A percentile compares a stretch with the other conserved stretches of the same genome.
phyloP scores from a whole-genome alignment of 2,888 invertebrate species.

The Metopia argyrocephala region DNA sequence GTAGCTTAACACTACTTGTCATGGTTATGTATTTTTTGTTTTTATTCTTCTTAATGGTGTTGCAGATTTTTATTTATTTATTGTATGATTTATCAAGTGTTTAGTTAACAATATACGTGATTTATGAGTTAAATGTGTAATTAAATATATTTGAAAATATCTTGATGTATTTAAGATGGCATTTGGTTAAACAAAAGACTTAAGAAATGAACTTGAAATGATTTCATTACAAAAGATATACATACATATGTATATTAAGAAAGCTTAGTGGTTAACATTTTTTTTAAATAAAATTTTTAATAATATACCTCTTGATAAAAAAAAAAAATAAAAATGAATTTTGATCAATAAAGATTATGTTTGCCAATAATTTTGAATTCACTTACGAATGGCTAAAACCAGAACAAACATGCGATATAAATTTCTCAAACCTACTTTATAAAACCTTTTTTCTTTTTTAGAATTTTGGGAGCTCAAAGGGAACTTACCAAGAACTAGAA shows the following conservation, averaged over 20 bases:
- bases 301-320: too few relatives aligned
- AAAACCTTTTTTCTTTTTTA: too few relatives aligned
- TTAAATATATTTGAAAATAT: slow-evolving; percentile 28
- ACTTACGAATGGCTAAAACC: too few relatives aligned
- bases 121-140: slow-evolving; percentile 39
- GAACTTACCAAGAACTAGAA: too few relatives aligned
- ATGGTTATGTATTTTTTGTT: slow-evolving; percentile 43
- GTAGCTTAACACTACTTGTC: slow-evolving; percentile 60
- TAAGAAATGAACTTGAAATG: not conserved
- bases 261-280: not conserved
- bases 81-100: slow-evolving; percentile 51
- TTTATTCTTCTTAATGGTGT: not conserved
- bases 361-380: too few relatives aligned
- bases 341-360: too few relatives aligned
- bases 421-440: too few relatives aligned
- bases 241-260: too few relatives aligned
- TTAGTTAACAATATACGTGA: slow-evolving; percentile 51
- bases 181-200: not conserved
- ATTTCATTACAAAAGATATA: not conserved
- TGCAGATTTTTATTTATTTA: slow-evolving; percentile 35
- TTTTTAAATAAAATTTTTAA: too few relatives aligned
- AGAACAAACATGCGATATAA: too few relatives aligned
- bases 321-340: too few relatives aligned
- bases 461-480: too few relatives aligned
- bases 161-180: not conserved